phyloP scores from a whole-genome alignment of 2,113 vertebrate genomes.

The Rattus norvegicus region GRCr8 NC_086025.1:27230001-27230500 shows the following conservation, averaged over 20 bases:
- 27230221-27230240: background rate
- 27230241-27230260: background rate
- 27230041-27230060: background rate
- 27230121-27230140: background rate
- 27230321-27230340: background rate
- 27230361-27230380: background rate
- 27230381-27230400: background rate
- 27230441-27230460: background rate
- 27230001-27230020: too few relatives aligned
- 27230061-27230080: background rate
- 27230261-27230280: background rate
- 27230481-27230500: background rate
- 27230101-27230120: background rate
- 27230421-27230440: background rate
- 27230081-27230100: background rate
- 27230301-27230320: background rate
- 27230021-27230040: too few relatives aligned
- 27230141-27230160: conserved; percentile 13
- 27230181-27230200: background rate
- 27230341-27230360: background rate
- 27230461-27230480: background rate
- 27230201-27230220: background rate
- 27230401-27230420: background rate
- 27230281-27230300: background rate
- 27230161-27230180: background rate